phyloP scores from a whole-genome alignment of 2,888 invertebrate genomes.

The Apoderus coryli region DNA sequence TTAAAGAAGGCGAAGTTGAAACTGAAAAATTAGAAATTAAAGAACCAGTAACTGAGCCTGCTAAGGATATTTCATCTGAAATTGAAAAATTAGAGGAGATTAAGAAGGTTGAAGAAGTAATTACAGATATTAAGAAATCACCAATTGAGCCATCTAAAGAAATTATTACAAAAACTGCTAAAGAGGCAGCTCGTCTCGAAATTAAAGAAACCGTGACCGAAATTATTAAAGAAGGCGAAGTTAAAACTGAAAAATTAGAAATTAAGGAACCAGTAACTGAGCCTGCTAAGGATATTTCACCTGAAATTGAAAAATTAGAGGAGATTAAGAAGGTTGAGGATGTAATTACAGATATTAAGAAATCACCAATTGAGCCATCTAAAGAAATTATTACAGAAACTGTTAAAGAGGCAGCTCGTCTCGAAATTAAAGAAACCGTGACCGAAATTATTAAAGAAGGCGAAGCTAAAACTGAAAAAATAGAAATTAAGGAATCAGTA shows the following conservation, averaged over 20 bases:
- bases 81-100: not conserved
- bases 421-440: too few species aligned
- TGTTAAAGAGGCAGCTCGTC: too few species aligned
- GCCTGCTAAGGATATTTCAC: not conserved
- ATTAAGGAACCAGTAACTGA: not conserved
- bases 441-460: too few species aligned
- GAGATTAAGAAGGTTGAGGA: not conserved
- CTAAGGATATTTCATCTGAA: not conserved
- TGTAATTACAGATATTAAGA: too few species aligned
- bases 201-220: too few species aligned
- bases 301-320: not conserved
- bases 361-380: too few species aligned
- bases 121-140: not conserved
- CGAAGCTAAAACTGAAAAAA: too few species aligned
- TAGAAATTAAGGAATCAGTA: conserved; percentile 1
- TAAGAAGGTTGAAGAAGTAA: not conserved
- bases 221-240: not conserved
- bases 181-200: too few species aligned
- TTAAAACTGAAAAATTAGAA: conserved; percentile 3
- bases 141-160: not conserved
- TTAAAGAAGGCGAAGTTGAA: too few species aligned
- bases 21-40: conserved; percentile 3
- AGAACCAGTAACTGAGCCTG: not conserved
- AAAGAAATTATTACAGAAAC: too few species aligned
- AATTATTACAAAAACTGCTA: not conserved